Conservation (phyloP, 1,140 invertebrate species). For the Goniozus legneri region DNA sequence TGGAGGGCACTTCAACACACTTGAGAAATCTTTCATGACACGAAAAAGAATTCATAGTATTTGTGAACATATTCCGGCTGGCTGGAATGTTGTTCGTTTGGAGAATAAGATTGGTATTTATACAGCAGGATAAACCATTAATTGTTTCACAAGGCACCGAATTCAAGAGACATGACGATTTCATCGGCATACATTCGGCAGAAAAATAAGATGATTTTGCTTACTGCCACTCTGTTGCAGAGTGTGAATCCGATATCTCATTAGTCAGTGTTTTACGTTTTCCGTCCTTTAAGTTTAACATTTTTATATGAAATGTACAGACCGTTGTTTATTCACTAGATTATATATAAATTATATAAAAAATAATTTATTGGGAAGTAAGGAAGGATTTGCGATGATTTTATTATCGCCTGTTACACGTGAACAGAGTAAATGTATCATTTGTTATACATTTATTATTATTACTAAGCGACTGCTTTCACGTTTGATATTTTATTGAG, state of each 20-base stretch:
- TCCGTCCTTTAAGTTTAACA: slow-evolving; percentile 54
- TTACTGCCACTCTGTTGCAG: slow-evolving; percentile 7
- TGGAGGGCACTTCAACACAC: neutral
- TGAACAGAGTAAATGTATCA: slow-evolving; percentile 19
- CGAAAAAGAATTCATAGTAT: neutral
- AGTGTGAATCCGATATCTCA: slow-evolving; percentile 22
- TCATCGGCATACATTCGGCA: slow-evolving; percentile 1
- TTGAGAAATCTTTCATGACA: neutral
- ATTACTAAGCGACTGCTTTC: slow-evolving; percentile 2
- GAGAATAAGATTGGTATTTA: slow-evolving; percentile 7
- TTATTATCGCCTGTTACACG: too few relatives aligned
- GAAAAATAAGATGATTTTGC: slow-evolving; percentile 3
- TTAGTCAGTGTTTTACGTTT: slow-evolving; percentile 43
- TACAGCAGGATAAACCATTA: slow-evolving; percentile 16
- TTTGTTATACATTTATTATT: slow-evolving; percentile 20
- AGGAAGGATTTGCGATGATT: too few relatives aligned
- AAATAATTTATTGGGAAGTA: slow-evolving; percentile 29
- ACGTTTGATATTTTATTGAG: too few relatives aligned
- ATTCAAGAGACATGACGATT: slow-evolving; percentile 8
- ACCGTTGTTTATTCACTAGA: slow-evolving; percentile 33
- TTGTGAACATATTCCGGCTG: too few relatives aligned
- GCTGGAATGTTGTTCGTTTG: slow-evolving; percentile 6
- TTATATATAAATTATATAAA: too few relatives aligned
- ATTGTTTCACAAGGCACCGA: neutral
- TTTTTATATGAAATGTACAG: slow-evolving; percentile 40